Conservation (phyloP, 2,888 invertebrate genomes). For the Hypercompe scribonia region DNA sequence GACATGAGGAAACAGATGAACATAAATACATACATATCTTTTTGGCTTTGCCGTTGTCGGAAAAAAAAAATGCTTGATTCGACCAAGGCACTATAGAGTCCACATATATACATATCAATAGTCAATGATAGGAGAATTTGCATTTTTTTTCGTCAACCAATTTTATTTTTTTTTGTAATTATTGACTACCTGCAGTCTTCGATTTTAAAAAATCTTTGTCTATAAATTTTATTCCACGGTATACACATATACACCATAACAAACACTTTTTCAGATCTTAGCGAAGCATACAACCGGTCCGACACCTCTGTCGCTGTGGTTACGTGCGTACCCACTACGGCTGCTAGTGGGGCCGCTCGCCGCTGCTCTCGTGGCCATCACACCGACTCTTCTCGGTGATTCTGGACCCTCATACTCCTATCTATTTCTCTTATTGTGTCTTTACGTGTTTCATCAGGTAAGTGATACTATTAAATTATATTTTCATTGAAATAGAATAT, state of each 20-base stretch:
- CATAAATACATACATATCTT: no score
- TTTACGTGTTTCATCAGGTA: slow-evolving; percentile 97
- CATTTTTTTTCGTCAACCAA: no score
- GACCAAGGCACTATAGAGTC: no score
- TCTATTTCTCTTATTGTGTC: slow-evolving; percentile 90
- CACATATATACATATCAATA: no score
- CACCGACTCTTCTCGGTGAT: slow-evolving; percentile 90
- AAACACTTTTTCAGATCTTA: slow-evolving; percentile 65
- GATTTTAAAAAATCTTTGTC: no score
- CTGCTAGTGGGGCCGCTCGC: slow-evolving; percentile 94
- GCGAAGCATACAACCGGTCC: slow-evolving; percentile 93
- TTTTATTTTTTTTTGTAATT: no score
- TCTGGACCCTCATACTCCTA: slow-evolving; percentile 88
- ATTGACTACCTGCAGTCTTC: no score
- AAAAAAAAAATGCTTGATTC: no score
- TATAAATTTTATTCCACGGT: not conserved
- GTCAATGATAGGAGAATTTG: no score
- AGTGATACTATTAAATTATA: slow-evolving; percentile 24
- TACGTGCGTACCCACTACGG: slow-evolving; percentile 95
- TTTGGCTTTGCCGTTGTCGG: no score
- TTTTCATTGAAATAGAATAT: not conserved
- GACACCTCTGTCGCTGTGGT: slow-evolving; percentile 94
- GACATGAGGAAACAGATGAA: no score
- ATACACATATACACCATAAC: not conserved
- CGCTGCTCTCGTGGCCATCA: slow-evolving; percentile 93